Evolutionary conservation across 92 coral and sea anemone species (phyloP).

Genomic region (Hydrozoanthus gracilis): DNA sequence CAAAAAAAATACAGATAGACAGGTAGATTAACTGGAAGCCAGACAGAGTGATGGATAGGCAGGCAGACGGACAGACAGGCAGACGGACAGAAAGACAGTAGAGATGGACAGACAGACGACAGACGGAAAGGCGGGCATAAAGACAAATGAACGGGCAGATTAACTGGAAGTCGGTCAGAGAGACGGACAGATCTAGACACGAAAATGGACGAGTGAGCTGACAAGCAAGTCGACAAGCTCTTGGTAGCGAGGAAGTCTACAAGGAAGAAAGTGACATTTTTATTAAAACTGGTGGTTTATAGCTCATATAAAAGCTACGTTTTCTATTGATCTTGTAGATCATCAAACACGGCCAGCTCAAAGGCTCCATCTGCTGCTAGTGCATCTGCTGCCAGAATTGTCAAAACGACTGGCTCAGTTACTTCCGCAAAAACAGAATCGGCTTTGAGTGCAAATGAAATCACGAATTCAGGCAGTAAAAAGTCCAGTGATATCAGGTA

Average conservation of each 20-base stretch:
- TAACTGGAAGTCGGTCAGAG: background rate
- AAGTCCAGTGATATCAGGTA: constrained; percentile 25
- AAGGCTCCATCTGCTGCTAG: constrained; percentile 24
- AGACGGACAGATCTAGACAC: too few relatives aligned
- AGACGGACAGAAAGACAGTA: background rate
- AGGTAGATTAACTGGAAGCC: background rate
- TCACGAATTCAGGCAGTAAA: constrained; percentile 13
- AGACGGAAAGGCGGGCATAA: background rate
- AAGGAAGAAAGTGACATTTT: too few relatives aligned
- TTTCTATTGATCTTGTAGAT: constrained; percentile 3
- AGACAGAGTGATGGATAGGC: background rate
- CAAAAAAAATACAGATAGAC: background rate
- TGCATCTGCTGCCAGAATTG: constrained; percentile 17
- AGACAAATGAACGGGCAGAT: background rate
- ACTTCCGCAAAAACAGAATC: constrained; percentile 22
- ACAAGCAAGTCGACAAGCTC: background rate
- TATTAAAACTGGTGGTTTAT: background rate
- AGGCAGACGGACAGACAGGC: background rate
- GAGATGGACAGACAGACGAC: background rate
- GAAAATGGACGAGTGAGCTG: background rate
- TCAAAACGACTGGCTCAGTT: constrained; percentile 33
- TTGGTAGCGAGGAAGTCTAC: too few relatives aligned
- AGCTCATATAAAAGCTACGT: background rate
- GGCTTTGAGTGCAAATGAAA: constrained; percentile 17
- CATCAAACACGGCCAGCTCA: constrained; percentile 8